A percentile compares a stretch with the other conserved stretches of the same genome.
These are phyloP conservation scores for Smittia aterrima DNA, from an alignment of 2,888 invertebrate genomes.

Conservation along the genomic window DNA sequence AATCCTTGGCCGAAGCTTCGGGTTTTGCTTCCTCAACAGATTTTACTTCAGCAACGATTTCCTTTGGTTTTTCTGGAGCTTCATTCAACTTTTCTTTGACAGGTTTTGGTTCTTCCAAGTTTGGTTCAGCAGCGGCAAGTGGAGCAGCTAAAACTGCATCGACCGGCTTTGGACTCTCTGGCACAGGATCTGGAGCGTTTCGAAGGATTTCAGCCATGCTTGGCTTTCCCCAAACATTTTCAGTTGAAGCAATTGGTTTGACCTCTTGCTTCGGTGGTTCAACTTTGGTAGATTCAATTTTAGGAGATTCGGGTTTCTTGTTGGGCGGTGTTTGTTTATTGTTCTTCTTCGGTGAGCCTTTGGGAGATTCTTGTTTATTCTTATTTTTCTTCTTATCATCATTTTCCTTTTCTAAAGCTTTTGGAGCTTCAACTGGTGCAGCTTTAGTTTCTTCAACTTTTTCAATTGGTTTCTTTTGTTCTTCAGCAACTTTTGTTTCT, in stretches of 20 bases:
- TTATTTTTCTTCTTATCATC: neutral
- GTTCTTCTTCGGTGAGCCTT: neutral
- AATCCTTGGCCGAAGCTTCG: neutral
- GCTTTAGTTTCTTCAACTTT: neutral
- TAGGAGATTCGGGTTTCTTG: neutral
- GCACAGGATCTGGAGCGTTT: constrained; percentile 28
- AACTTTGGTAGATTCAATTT: neutral
- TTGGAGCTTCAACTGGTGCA: neutral
- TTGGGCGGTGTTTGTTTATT: neutral
- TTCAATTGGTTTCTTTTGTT: neutral
- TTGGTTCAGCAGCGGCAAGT: neutral
- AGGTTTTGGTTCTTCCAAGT: neutral
- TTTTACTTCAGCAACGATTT: constrained; percentile 7
- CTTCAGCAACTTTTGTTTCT: neutral
- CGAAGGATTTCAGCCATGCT: constrained; percentile 36
- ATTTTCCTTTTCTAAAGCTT: neutral
- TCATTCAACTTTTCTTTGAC: neutral
- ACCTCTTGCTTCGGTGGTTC: neutral
- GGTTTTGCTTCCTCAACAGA: neutral
- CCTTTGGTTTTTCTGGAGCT: neutral
- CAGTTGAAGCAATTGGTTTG: neutral
- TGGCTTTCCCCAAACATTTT: neutral
- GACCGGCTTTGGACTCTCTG: neutral
- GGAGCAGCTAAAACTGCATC: neutral
- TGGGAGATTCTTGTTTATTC: neutral